Evolutionary conservation across 2,113 vertebrate species (phyloP).

Genomic region (Xiphophorus couchianus): DNA sequence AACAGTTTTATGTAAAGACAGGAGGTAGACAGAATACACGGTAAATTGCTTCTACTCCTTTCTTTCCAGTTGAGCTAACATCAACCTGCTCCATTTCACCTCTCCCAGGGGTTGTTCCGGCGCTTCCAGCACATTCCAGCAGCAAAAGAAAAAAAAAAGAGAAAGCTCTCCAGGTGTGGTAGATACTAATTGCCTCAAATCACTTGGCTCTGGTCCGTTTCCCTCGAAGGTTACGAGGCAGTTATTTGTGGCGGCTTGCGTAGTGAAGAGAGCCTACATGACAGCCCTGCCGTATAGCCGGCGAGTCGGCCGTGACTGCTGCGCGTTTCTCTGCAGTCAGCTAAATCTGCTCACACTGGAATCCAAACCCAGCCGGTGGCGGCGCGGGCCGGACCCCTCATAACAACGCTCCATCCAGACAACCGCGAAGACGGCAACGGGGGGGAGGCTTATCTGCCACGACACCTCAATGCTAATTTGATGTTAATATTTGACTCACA

Average conservation of each 20-base stretch:
- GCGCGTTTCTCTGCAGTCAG: slow-evolving; percentile 11
- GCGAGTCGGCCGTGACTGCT: neutral
- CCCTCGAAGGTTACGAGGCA: neutral
- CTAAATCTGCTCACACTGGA: neutral
- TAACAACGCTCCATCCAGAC: neutral
- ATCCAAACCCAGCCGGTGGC: slow-evolving; percentile 18
- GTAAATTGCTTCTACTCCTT: slow-evolving; percentile 27
- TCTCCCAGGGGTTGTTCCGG: slow-evolving; percentile 17
- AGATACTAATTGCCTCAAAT: slow-evolving; percentile 35
- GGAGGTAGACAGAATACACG: slow-evolving; percentile 16
- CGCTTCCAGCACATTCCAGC: slow-evolving; percentile 23
- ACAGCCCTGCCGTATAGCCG: neutral
- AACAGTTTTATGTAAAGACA: slow-evolving; percentile 15
- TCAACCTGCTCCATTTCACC: slow-evolving; percentile 9
- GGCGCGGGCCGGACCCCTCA: neutral
- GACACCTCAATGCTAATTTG: slow-evolving; percentile 19
- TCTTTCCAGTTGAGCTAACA: slow-evolving; percentile 16
- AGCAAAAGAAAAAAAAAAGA: neutral
- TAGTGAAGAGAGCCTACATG: neutral
- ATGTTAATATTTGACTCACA: slow-evolving; percentile 21
- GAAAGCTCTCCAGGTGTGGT: neutral
- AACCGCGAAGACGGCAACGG: too few relatives aligned
- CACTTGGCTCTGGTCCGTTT: slow-evolving; percentile 13
- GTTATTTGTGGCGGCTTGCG: neutral
- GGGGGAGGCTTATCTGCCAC: neutral